phyloP scores from a whole-genome alignment of 2,888 invertebrate species.

The Volucella bombylans region DNA sequence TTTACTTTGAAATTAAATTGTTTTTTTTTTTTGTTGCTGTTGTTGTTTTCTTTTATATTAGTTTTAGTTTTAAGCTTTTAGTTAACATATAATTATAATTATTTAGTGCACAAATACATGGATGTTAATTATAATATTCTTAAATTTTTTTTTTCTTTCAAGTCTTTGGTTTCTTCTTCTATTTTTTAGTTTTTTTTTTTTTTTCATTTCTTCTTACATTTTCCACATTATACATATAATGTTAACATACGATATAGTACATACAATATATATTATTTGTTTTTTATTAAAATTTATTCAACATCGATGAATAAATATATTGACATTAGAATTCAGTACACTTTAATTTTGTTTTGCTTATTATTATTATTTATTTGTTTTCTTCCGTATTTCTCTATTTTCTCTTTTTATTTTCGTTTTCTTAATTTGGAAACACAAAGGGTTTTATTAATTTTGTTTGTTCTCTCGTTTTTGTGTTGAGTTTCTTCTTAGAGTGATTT shows the following conservation, averaged over 20 bases:
- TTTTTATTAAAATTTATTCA: constrained; percentile 47
- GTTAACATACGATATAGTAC: constrained; percentile 54
- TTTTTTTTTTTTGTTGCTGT: constrained; percentile 19
- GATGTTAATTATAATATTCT: constrained; percentile 55
- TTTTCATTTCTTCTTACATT: constrained; percentile 37
- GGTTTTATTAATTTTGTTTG: constrained; percentile 6
- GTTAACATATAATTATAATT: constrained; percentile 57
- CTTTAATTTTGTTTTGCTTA: constrained; percentile 54
- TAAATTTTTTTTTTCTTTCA: constrained; percentile 21
- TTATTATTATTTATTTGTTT: constrained; percentile 24
- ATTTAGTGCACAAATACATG: constrained; percentile 64
- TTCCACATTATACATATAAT: constrained; percentile 27
- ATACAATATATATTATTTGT: constrained; percentile 35
- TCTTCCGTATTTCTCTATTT: neutral
- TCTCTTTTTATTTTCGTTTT: constrained; percentile 5
- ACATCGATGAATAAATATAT: constrained; percentile 71
- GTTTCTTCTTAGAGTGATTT: neutral
- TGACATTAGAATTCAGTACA: constrained; percentile 71
- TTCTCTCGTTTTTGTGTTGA: constrained; percentile 29
- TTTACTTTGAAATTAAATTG: constrained; percentile 40
- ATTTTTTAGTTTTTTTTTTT: constrained; percentile 28
- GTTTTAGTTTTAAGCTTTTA: constrained; percentile 27
- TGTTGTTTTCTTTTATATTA: constrained; percentile 26
- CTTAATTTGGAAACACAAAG: constrained; percentile 52
- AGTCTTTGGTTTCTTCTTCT: constrained; percentile 69